Conservation (phyloP, 2,113 vertebrate species). For the Poeciliopsis occidentalis region DNA sequence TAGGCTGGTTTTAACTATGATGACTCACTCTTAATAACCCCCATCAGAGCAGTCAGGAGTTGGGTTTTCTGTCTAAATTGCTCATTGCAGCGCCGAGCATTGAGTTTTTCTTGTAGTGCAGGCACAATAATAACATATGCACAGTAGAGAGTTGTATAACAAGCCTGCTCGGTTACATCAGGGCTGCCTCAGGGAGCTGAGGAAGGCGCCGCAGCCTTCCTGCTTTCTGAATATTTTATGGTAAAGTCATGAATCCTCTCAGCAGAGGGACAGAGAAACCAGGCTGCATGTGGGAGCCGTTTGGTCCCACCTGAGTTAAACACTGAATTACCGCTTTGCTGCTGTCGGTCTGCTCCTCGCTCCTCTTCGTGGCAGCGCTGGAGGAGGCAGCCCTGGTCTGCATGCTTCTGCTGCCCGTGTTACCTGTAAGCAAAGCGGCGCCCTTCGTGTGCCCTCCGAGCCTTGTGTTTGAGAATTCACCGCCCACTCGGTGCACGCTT, state of each 20-base stretch:
- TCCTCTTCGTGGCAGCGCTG: slow-evolving; percentile 33
- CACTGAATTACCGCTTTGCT: slow-evolving; percentile 66
- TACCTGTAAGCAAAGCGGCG: slow-evolving; percentile 38
- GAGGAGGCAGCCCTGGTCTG: slow-evolving; percentile 54
- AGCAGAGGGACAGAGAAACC: background rate
- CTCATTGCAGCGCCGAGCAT: background rate
- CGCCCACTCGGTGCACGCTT: slow-evolving; percentile 11
- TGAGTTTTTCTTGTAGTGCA: background rate
- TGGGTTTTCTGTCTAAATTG: background rate
- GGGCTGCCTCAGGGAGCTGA: background rate
- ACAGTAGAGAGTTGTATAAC: slow-evolving; percentile 44
- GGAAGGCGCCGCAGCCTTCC: background rate
- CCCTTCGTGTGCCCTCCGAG: background rate
- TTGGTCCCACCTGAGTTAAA: slow-evolving; percentile 12
- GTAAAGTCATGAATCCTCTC: background rate
- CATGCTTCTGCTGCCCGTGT: slow-evolving; percentile 34
- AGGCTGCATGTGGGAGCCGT: background rate
- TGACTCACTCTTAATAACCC: background rate
- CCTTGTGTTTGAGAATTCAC: background rate
- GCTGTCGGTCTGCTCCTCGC: slow-evolving; percentile 21
- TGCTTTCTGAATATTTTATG: slow-evolving; percentile 31
- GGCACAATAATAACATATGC: background rate
- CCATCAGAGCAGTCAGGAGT: background rate
- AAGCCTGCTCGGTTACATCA: slow-evolving; percentile 1
- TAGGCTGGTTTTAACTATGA: background rate